Percentiles rank a stretch among this genome's conserved stretches.
Conservation (phyloP, 2,113 vertebrate species). For the Leucoraja erinaceus region DNA sequence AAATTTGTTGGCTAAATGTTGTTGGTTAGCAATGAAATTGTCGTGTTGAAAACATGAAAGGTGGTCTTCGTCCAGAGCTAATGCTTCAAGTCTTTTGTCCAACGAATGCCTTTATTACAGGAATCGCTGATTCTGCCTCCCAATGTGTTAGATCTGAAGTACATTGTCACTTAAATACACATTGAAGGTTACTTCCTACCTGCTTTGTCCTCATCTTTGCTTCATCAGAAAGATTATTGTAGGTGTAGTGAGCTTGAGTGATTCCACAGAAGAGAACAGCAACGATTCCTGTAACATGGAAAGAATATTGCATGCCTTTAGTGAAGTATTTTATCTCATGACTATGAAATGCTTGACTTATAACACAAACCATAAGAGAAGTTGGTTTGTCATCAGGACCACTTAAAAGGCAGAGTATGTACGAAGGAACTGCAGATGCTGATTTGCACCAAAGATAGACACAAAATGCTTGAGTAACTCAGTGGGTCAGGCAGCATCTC, state of each 20-base stretch:
- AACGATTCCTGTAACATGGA: slow-evolving; percentile 65
- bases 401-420: background rate
- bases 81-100: background rate
- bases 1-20: background rate
- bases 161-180: background rate
- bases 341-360: background rate
- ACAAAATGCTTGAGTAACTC: too few species aligned
- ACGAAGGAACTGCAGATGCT: too few species aligned
- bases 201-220: slow-evolving; percentile 69
- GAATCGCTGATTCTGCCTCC: background rate
- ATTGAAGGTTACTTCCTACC: slow-evolving; percentile 50
- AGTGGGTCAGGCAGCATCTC: too few species aligned
- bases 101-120: background rate
- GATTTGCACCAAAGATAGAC: too few species aligned
- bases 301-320: background rate
- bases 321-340: background rate
- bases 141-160: background rate
- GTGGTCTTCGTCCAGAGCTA: background rate
- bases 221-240: slow-evolving; percentile 70
- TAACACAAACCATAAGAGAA: background rate
- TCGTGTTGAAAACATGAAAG: background rate
- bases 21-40: background rate
- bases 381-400: background rate
- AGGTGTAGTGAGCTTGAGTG: slow-evolving; percentile 74
- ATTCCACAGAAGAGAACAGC: slow-evolving; percentile 78